phyloP scores from a whole-genome alignment of 2,113 vertebrate genomes.

The Cyphomyrus discorhynchus region DNA sequence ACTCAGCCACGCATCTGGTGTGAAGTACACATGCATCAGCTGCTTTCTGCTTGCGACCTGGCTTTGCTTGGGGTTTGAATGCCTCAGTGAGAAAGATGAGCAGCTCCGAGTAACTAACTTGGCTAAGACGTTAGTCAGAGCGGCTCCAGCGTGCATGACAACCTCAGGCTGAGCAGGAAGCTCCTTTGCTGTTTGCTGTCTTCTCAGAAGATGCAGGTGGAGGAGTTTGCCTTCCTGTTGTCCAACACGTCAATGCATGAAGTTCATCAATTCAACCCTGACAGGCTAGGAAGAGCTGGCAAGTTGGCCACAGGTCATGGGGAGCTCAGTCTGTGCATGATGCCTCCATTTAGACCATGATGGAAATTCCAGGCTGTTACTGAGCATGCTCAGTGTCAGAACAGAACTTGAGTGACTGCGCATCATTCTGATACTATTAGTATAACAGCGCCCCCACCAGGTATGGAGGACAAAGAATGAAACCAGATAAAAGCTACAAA shows the following conservation, averaged over 20 bases:
- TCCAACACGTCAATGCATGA: not conserved
- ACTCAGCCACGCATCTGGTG: not conserved
- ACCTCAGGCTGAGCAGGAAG: not conserved
- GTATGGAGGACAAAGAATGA: not conserved
- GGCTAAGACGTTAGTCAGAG: not conserved
- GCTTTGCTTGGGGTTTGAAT: not conserved
- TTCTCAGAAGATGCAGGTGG: not conserved
- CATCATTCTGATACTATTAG: not conserved
- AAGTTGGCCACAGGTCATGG: not conserved
- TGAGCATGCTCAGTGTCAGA: not conserved
- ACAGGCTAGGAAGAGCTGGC: not conserved
- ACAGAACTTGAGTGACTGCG: not conserved
- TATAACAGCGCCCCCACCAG: not conserved
- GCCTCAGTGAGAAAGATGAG: not conserved
- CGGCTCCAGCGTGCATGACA: not conserved
- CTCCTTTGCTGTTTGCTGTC: not conserved
- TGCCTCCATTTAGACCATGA: not conserved
- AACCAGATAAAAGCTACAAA: not conserved
- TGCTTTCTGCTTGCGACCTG: not conserved
- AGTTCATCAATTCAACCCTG: not conserved
- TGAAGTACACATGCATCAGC: not conserved
- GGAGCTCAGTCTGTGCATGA: not conserved
- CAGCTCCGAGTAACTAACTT: not conserved
- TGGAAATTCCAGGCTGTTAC: not conserved
- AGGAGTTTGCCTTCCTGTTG: not conserved